Percentiles rank a stretch among this genome's conserved stretches.
Conservation (phyloP, 2,797 vertebrate species). For the Acanthopagrus latus region DNA sequence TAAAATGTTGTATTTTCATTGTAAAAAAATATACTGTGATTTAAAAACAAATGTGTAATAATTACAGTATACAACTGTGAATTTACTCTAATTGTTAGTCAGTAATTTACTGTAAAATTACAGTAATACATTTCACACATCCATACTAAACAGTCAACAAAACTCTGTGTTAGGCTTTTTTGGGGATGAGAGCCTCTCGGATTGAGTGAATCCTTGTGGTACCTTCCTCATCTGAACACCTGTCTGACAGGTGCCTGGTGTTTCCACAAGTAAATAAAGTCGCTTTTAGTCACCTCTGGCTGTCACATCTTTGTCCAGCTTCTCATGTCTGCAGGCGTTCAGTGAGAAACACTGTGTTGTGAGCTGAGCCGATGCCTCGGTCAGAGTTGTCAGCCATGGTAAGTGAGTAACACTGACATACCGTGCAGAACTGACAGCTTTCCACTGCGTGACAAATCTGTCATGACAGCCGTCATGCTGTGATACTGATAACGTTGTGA, state of each 20-base stretch:
- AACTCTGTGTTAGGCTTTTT: too few species aligned
- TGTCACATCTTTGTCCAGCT: conserved; percentile 14
- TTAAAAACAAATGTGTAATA: too few species aligned
- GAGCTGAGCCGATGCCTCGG: conserved; percentile 51
- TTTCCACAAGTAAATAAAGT: conserved; percentile 50
- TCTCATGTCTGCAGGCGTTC: conserved; percentile 28
- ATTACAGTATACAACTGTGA: too few species aligned
- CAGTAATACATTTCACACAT: too few species aligned
- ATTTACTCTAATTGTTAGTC: too few species aligned
- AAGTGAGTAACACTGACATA: conserved; percentile 63
- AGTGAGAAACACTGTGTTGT: conserved; percentile 13
- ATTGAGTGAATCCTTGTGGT: neutral
- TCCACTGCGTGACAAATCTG: conserved; percentile 68
- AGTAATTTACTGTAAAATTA: too few species aligned
- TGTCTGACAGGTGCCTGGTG: conserved; percentile 30
- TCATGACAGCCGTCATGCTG: conserved; percentile 60
- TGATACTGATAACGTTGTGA: conserved; percentile 66
- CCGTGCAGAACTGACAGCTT: conserved; percentile 64
- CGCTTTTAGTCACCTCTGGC: conserved; percentile 27
- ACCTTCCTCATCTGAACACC: conserved; percentile 16
- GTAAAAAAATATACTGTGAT: too few species aligned
- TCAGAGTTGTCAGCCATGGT: conserved; percentile 75
- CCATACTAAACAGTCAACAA: too few species aligned
- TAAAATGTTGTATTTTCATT: too few species aligned
- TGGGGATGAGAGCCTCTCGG: neutral